Evolutionary conservation across 1,140 invertebrate species (phyloP).

Genomic region (Pseudobourletiella spinata): DNA sequence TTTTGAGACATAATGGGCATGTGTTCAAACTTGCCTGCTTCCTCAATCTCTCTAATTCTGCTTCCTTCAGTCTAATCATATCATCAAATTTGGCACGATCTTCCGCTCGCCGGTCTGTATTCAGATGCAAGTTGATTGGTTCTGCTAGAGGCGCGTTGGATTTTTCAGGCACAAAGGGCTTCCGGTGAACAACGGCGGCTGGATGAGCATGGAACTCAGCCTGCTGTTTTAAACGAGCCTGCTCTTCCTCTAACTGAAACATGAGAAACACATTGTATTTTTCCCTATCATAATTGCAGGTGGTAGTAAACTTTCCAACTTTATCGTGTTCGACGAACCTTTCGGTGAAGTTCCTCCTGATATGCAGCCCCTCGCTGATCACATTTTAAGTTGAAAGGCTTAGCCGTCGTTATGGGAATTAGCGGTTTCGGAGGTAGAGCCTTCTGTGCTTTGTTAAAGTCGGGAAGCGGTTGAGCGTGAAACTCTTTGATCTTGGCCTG

Average conservation of each 20-base stretch:
- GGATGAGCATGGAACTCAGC: slow-evolving; percentile 45
- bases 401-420: slow-evolving; percentile 38
- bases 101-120: slow-evolving; percentile 44
- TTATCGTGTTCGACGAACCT: slow-evolving; percentile 18
- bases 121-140: slow-evolving; percentile 43
- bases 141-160: slow-evolving; percentile 41
- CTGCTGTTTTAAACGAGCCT: slow-evolving; percentile 36
- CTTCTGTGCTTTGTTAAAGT: slow-evolving; percentile 28
- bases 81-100: slow-evolving; percentile 44
- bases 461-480: slow-evolving; percentile 47
- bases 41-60: slow-evolving; percentile 38
- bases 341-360: slow-evolving; percentile 38
- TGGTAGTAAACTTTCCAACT: no score
- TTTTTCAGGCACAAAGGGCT: slow-evolving; percentile 46
- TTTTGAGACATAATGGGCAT: neutral
- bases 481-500: slow-evolving; percentile 38
- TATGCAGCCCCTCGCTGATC: slow-evolving; percentile 39
- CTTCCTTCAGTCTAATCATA: slow-evolving; percentile 40
- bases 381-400: slow-evolving; percentile 42
- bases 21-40: slow-evolving; percentile 18
- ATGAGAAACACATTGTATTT: no score
- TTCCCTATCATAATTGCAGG: no score
- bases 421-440: slow-evolving; percentile 40
- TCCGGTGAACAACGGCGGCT: slow-evolving; percentile 43
- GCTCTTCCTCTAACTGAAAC: slow-evolving; percentile 30